These are phyloP conservation scores for Synanthedon formicaeformis DNA, from an alignment of 2,888 invertebrate genomes.

Conservation along the genomic window DNA sequence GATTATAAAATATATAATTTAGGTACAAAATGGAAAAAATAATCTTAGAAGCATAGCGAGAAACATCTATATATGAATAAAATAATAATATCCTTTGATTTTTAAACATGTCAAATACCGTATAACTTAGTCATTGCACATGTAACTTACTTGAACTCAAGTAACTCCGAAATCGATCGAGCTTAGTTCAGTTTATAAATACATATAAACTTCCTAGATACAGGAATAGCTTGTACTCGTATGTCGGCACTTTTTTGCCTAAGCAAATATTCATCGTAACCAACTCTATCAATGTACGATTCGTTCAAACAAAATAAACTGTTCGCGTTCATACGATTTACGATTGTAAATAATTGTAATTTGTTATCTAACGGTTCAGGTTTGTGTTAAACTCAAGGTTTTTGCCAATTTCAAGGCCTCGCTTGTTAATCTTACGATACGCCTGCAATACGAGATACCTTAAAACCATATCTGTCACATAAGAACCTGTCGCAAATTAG, in stretches of 20 bases:
- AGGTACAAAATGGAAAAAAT: too few relatives aligned
- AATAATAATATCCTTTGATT: too few relatives aligned
- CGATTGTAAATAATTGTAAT: constrained; percentile 52
- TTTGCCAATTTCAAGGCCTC: constrained; percentile 20
- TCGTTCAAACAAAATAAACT: constrained; percentile 46
- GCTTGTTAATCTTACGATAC: background rate
- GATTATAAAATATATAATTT: too few relatives aligned
- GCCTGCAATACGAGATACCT: background rate
- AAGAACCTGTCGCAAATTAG: too few relatives aligned
- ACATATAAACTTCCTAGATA: constrained; percentile 27
- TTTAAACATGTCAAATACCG: too few relatives aligned
- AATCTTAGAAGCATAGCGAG: too few relatives aligned
- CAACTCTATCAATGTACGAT: constrained; percentile 28
- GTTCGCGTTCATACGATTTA: constrained; percentile 40
- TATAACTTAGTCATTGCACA: too few relatives aligned
- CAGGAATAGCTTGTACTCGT: constrained; percentile 22
- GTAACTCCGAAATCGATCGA: background rate
- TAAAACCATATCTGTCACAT: too few relatives aligned
- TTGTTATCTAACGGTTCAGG: background rate
- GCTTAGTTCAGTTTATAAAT: constrained; percentile 23
- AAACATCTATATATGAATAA: too few relatives aligned
- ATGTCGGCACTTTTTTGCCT: background rate
- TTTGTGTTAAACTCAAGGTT: constrained; percentile 13
- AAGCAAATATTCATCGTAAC: background rate
- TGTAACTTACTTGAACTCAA: too few relatives aligned